phyloP scores from a whole-genome alignment of 2,888 invertebrate genomes.

The Dolichopus griseipennis region DNA sequence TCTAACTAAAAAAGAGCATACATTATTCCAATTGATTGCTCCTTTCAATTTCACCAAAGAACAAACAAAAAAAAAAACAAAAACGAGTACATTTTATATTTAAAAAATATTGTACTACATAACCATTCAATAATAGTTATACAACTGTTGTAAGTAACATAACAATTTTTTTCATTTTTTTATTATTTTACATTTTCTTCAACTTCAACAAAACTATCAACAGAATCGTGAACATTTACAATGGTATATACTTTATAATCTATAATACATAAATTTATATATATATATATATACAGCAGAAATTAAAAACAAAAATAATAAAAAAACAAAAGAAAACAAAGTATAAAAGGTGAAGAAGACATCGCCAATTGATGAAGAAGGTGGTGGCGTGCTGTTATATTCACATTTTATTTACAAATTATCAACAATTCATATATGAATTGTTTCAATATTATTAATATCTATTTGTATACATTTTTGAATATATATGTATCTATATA shows the following conservation, averaged over 20 bases:
- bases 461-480: no score
- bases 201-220: background rate
- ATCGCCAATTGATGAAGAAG: background rate
- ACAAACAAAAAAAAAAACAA: no score
- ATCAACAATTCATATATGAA: background rate
- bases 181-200: no score
- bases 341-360: background rate
- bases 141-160: background rate
- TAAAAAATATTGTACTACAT: background rate
- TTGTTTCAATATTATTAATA: no score
- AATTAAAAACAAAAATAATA: no score
- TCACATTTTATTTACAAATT: background rate
- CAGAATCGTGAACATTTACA: background rate
- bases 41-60: no score
- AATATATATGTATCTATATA: no score
- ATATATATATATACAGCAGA: no score
- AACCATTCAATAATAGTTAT: background rate
- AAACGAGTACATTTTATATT: no score
- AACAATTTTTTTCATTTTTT: background rate
- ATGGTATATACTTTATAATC: background rate
- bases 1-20: no score
- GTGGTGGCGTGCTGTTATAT: constrained; percentile 4
- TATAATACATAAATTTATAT: background rate
- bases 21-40: no score
- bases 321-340: no score